Conservation (phyloP, 2,113 vertebrate species). For the Ochotona curzoniae region DNA sequence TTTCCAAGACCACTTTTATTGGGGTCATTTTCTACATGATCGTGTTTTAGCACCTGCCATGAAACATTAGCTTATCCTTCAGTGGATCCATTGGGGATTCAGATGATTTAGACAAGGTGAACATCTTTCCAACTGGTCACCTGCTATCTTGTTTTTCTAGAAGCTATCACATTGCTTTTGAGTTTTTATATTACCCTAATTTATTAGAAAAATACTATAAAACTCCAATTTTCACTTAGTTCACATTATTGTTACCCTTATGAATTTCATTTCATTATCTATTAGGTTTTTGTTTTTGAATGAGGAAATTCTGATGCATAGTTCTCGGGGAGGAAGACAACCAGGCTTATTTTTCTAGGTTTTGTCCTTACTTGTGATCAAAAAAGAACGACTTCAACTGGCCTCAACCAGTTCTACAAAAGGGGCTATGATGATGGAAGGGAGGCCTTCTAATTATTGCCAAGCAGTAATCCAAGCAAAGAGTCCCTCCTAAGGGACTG, state of each 20-base stretch:
- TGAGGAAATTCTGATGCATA: neutral
- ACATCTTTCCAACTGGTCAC: neutral
- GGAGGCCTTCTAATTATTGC: neutral
- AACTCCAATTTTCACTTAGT: conserved; percentile 19
- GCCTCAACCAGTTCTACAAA: neutral
- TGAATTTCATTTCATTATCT: neutral
- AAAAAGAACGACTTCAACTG: neutral
- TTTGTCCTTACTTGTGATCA: neutral
- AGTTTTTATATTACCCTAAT: neutral
- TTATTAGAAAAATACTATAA: conserved; percentile 18
- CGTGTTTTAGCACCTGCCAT: neutral
- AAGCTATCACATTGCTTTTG: neutral
- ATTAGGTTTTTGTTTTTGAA: neutral
- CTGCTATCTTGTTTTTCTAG: neutral
- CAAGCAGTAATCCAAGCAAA: neutral
- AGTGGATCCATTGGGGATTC: neutral
- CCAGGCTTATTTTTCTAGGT: neutral
- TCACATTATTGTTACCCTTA: conserved; percentile 20
- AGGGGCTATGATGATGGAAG: neutral
- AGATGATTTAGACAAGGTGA: neutral
- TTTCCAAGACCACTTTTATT: neutral
- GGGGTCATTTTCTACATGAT: conserved; percentile 34
- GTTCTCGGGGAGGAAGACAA: neutral
- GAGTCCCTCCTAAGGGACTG: neutral
- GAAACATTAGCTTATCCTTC: neutral